These are phyloP conservation scores for Plebejus argus DNA, from an alignment of 2,888 invertebrate genomes.

Conservation along the genomic window DNA sequence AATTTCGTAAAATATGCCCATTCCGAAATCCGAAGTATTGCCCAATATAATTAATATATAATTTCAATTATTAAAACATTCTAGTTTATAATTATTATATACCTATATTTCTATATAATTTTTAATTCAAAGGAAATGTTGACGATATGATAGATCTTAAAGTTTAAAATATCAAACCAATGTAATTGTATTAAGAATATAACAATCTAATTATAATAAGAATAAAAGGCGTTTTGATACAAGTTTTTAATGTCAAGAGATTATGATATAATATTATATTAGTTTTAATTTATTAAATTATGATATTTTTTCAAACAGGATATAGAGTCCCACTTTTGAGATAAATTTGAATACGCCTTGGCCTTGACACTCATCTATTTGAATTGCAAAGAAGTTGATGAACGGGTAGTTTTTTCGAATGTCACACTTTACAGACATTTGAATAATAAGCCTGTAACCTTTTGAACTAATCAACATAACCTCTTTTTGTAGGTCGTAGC, in stretches of 20 bases:
- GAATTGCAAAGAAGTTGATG: conserved; percentile 26
- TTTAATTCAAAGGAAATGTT: not conserved
- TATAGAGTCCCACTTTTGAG: not conserved
- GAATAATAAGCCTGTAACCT: conserved; percentile 25
- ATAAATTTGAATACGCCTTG: conserved; percentile 14
- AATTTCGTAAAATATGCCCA: not conserved
- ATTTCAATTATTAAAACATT: not conserved
- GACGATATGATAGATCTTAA: not conserved
- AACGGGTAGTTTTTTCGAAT: conserved; percentile 29
- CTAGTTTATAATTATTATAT: not conserved
- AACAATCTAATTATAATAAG: not conserved
- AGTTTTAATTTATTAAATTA: not conserved
- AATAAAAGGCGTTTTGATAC: not conserved
- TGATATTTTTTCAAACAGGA: conserved; percentile 4
- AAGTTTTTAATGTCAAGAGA: not conserved
- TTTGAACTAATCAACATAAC: conserved; percentile 18
- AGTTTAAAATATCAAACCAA: not conserved
- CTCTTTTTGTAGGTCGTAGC: not conserved
- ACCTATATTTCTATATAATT: not conserved
- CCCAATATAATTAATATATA: not conserved
- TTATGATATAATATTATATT: not conserved
- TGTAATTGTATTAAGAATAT: not conserved
- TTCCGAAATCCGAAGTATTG: not conserved
- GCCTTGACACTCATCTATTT: conserved; percentile 39
- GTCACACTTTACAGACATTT: conserved; percentile 31